Percentiles rank a stretch among this genome's conserved stretches.
These are phyloP conservation scores for Urocolius indicus DNA, from an alignment of 2,113 vertebrate genomes.

Conservation along the genomic window DNA sequence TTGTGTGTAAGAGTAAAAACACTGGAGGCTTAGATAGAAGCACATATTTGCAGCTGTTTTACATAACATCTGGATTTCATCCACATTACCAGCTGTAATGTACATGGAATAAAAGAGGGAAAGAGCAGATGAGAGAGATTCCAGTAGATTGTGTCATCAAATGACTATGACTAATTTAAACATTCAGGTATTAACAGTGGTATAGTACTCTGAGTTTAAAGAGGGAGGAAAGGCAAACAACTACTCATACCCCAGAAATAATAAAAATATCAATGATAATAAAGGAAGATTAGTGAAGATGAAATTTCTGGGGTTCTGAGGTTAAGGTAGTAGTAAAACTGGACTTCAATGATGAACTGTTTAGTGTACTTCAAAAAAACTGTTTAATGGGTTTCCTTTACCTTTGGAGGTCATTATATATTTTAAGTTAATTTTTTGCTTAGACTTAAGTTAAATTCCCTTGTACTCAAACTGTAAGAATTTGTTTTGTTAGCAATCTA, in stretches of 20 bases:
- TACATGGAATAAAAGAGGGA: constrained; percentile 49
- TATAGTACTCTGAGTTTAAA: not conserved
- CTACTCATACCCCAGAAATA: not conserved
- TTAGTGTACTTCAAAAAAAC: not conserved
- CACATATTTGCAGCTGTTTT: constrained; percentile 63
- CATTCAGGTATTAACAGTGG: not conserved
- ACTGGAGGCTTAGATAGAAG: constrained; percentile 22
- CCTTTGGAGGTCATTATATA: not conserved
- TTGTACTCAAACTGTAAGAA: not conserved
- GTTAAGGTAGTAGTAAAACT: not conserved
- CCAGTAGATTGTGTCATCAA: constrained; percentile 44
- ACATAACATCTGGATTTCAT: constrained; percentile 67
- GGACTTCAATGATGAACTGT: not conserved
- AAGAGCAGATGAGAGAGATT: constrained; percentile 52
- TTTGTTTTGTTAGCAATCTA: constrained; percentile 15
- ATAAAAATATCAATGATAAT: not conserved
- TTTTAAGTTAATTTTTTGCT: not conserved
- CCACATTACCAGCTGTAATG: constrained; percentile 44
- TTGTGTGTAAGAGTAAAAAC: constrained; percentile 36
- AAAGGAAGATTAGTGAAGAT: not conserved
- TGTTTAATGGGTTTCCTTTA: not conserved
- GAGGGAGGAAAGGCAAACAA: not conserved
- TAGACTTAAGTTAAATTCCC: not conserved
- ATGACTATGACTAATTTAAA: constrained; percentile 34
- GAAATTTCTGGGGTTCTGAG: not conserved